Percentiles rank a stretch among this genome's conserved stretches.
These are phyloP conservation scores for Hypselothyrea guttata DNA, from an alignment of 2,888 invertebrate species.

Conservation along the genomic window DNA sequence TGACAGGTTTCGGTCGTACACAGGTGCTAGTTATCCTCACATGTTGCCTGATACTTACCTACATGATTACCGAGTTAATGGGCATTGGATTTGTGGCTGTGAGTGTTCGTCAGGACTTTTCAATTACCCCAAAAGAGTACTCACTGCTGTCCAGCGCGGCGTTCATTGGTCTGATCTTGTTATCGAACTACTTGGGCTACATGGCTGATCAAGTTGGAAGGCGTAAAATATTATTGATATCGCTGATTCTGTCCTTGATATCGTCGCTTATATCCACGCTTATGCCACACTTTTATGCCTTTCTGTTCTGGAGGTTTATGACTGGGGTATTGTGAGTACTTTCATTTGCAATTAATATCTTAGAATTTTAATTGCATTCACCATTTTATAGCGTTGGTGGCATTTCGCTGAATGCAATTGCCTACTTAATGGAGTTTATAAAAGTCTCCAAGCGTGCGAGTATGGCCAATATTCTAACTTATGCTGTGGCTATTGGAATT, in stretches of 20 bases:
- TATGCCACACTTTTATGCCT: not conserved
- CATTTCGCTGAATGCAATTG: slow-evolving; percentile 1
- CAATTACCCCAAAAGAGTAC: not conserved
- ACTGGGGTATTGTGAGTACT: not conserved
- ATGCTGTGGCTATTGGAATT: not conserved
- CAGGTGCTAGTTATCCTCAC: slow-evolving; percentile 1
- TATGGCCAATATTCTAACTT: slow-evolving; percentile 26
- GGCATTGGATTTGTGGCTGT: not conserved
- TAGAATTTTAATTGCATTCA: not conserved
- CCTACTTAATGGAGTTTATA: slow-evolving; percentile 42
- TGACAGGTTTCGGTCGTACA: slow-evolving; percentile 44
- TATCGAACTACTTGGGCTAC: not conserved
- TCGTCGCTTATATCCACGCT: not conserved
- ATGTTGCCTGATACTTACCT: not conserved
- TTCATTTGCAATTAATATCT: not conserved
- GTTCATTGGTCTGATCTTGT: not conserved
- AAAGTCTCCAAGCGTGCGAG: slow-evolving; percentile 20
- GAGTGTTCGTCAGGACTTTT: not conserved
- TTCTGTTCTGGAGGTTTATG: not conserved
- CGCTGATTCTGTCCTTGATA: not conserved
- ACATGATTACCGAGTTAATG: not conserved
- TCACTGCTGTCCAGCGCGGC: not conserved
- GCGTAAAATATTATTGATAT: not conserved
- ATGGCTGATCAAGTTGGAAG: not conserved
- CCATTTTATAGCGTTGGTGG: slow-evolving; percentile 30